Evolutionary conservation across 2,888 invertebrate species (phyloP).

Genomic region (Megamerina dolium): DNA sequence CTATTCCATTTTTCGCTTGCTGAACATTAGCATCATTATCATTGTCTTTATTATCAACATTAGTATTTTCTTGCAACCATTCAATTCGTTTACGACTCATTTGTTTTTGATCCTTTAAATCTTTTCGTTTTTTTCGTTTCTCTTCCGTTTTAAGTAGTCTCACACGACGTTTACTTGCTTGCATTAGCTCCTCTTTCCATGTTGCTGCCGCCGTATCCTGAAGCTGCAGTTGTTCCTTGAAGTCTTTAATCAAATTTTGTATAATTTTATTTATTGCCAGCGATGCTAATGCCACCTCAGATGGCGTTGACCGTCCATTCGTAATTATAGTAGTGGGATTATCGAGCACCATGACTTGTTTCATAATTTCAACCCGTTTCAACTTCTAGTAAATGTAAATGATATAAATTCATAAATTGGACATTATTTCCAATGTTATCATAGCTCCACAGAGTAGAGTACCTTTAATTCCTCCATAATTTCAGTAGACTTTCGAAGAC

Average conservation of each 20-base stretch:
- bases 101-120: conserved; percentile 30
- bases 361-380: conserved; percentile 34
- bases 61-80: conserved; percentile 35
- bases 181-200: conserved; percentile 36
- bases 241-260: conserved; percentile 22
- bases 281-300: conserved; percentile 39
- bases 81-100: conserved; percentile 31
- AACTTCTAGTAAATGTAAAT: conserved; percentile 27
- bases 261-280: conserved; percentile 39
- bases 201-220: conserved; percentile 18
- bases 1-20: no score
- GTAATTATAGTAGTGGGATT: conserved; percentile 33
- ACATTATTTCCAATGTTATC: background rate
- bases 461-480: conserved; percentile 35
- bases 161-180: conserved; percentile 35
- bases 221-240: conserved; percentile 29
- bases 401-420: background rate
- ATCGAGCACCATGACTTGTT: conserved; percentile 30
- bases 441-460: background rate
- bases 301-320: conserved; percentile 36
- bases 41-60: background rate
- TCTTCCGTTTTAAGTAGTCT: conserved; percentile 32
- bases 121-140: conserved; percentile 30
- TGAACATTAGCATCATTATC: background rate
- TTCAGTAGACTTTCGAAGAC: conserved; percentile 29